These are phyloP conservation scores for Macaria liturata DNA, from an alignment of 2,888 invertebrate species.

Conservation along the genomic window DNA sequence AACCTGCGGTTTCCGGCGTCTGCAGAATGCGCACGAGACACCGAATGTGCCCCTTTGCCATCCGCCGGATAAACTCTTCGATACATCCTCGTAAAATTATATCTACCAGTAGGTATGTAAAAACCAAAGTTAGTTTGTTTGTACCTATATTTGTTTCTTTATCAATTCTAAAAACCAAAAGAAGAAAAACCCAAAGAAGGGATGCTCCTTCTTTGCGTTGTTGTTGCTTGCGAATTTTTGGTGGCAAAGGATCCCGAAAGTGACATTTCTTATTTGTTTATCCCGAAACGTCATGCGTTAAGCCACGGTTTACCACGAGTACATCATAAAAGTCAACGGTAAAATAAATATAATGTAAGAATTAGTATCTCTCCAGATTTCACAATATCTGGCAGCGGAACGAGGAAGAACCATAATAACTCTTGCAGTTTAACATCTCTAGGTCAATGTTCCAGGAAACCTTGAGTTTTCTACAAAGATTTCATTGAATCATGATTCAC, in stretches of 20 bases:
- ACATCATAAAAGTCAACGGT: slow-evolving; percentile 20
- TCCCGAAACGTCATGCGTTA: no score
- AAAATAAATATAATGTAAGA: slow-evolving; percentile 25
- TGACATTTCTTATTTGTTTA: no score
- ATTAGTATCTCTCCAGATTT: slow-evolving; percentile 24
- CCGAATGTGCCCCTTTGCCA: slow-evolving; percentile 30
- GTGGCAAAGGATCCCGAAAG: no score
- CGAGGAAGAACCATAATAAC: slow-evolving; percentile 28
- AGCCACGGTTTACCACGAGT: no score
- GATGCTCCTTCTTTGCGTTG: no score
- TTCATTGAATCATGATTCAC: slow-evolving; percentile 6
- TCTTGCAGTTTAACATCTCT: slow-evolving; percentile 1
- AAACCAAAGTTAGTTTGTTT: no score
- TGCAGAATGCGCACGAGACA: slow-evolving; percentile 30
- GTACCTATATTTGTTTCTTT: no score
- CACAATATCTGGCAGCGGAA: slow-evolving; percentile 30
- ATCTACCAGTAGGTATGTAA: no score
- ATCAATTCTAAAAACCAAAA: no score
- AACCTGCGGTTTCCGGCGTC: slow-evolving; percentile 65
- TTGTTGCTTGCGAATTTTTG: no score
- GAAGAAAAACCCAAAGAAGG: no score
- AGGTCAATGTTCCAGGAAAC: slow-evolving; percentile 17
- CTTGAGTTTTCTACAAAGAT: slow-evolving; percentile 10
- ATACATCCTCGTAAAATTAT: slow-evolving; percentile 39
- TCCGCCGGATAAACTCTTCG: slow-evolving; percentile 43